Evolutionary conservation across 2,797 vertebrate species (phyloP).

Genomic region (Lateolabrax maculatus): DNA sequence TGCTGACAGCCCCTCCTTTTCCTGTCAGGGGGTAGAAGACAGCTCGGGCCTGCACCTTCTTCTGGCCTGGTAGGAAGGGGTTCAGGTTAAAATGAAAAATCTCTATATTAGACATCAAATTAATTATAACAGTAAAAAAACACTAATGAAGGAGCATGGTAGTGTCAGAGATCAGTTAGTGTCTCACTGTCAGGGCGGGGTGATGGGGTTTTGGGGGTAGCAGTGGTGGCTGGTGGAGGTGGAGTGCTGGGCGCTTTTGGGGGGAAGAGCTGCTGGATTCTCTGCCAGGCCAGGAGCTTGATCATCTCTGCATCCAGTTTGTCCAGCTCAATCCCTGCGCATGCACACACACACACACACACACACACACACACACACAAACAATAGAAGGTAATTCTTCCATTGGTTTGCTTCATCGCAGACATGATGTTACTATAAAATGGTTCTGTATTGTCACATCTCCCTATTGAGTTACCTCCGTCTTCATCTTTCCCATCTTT

Average conservation of each 20-base stretch:
- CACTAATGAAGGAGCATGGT: too few relatives aligned
- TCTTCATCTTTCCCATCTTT: conserved; percentile 88
- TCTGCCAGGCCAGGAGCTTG: conserved; percentile 97
- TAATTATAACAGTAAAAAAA: background rate
- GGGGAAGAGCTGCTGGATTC: conserved; percentile 98
- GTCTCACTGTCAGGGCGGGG: conserved; percentile 87
- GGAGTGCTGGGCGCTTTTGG: conserved; percentile 88
- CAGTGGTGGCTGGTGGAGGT: conserved; percentile 64
- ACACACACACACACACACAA: conserved; percentile 15
- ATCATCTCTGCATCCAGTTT: conserved; percentile 95
- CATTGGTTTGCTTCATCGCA: background rate
- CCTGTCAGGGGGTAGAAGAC: conserved; percentile 95
- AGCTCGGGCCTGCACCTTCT: conserved; percentile 92
- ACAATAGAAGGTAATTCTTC: background rate
- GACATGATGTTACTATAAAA: background rate
- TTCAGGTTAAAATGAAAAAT: background rate
- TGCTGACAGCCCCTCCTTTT: conserved; percentile 90
- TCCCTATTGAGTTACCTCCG: conserved; percentile 81
- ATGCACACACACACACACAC: conserved; percentile 10
- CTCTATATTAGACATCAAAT: background rate
- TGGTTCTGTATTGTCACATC: background rate
- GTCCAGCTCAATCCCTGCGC: conserved; percentile 93
- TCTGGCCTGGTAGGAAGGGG: conserved; percentile 80
- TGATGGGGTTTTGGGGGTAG: conserved; percentile 80
- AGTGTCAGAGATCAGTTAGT: background rate